Base-by-base conservation (phyloP, 2,113 vertebrate species). In the Gasterosteus nipponicus region DNA sequence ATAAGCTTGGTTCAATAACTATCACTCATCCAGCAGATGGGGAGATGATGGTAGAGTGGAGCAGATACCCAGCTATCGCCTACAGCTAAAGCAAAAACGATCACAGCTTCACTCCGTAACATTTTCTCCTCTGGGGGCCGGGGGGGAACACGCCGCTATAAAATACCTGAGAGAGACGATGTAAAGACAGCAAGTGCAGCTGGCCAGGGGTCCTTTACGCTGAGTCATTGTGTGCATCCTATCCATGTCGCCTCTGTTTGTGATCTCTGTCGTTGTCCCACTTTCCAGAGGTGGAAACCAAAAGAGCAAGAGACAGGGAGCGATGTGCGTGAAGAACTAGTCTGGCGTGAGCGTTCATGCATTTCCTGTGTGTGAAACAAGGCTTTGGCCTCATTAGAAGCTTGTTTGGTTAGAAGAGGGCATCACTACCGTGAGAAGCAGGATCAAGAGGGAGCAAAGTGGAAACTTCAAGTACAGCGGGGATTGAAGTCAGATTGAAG, bases 21-120 rank as follows among this genome's bases (percentile, higher is more conserved):
- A 69, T 86, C 69, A 73, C 19, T 87, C 77, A 54, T 78, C 56
- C 71, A 69, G 68, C 67, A 58, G 73, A 57, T 58, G 35, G 59
- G 33, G 63, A 67, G 46, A 26, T 14, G 53, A 60, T 33, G 59
- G 35, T 29, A 73, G 65, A 74, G 58, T 62, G 77, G 62, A 85
- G 78, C 66, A 46, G 73, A 75, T 33, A 61, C 67, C 59, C 89
- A 87, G 82, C 85, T 92, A 85, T 86, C 82, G 73, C 85, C 82
- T 39, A 68, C 63, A 85, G 89, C 87, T 78, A 75, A 80, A 86
- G 85, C 80, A 82, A 72, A 26, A 91, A 83, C 66, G 77, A 89
- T 86, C 87, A 83, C 77, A 82, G 88, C 80, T 90, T 90, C 88
- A 86, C 78, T 87, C 84, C 7, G 42, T 73, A 90, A 89, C 91